Evolutionary conservation across 1,140 invertebrate species (phyloP), one percentile per base, ranked within the genome.

Genomic region (Ylistrum balloti): DNA sequence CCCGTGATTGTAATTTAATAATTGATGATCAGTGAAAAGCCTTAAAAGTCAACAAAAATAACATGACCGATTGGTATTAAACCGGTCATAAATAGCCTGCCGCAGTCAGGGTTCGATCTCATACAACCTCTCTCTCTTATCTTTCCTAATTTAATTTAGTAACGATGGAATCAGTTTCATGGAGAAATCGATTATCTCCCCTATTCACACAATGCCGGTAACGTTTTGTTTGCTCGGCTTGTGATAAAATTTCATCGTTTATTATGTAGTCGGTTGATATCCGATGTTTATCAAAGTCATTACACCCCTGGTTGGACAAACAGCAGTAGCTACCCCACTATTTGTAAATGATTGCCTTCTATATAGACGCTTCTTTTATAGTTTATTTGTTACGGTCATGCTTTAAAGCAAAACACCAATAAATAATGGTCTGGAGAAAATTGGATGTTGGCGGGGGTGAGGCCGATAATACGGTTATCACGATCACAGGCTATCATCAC

Each of bases 41-140:
- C 56, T 74, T 74, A 74, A 74, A 74, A 74, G 56, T 74, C 56
- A 74, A 74, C 56, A 74, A 74, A 74, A 74, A 74, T 74, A 74
- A 74, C 56, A 74, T 74, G 56, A 74, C 56, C n/a, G 56, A 74
- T 74, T 74, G 56, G 56, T 74, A 74, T 74, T 74, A 74, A 74
- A 74, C 56, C n/a, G 56, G 2, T 74, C 56, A 74, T 74, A 74
- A 74, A 74, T 74, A 74, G 56, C 56, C 56, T 17, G 56, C 56
- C 22, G n/a, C 56, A 74, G 56, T 74, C 56, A 74, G 17, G 56
- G 56, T 74, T 74, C 56, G 56, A 74, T 74, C 56, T 74, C 56
- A 74, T 74, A 74, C 56, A 28, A 28, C 56, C 56, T 11, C 56
- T 74, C 56, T 74, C 56, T 74, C 56, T 74, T 74, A 74, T 74